Evolutionary conservation across 2,113 vertebrate genomes (phyloP).

Genomic region (Stegostoma tigrinum): DNA sequence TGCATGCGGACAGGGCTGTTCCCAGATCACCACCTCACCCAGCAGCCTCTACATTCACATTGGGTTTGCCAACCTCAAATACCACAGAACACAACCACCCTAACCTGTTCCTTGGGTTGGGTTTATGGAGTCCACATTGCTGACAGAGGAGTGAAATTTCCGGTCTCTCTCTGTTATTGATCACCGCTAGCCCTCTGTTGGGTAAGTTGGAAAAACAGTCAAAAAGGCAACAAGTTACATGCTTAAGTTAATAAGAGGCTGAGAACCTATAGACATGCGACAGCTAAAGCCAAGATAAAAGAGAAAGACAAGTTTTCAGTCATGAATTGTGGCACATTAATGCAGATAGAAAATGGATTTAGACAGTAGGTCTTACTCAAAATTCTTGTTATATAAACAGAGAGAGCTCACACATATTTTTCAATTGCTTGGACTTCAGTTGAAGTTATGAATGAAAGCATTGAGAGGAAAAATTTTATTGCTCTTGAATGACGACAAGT

Average conservation of each 20-base stretch:
- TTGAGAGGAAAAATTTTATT: neutral
- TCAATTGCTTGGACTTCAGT: neutral
- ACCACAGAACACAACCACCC: too few relatives aligned
- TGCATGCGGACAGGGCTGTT: too few relatives aligned
- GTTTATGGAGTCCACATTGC: too few relatives aligned
- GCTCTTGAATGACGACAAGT: neutral
- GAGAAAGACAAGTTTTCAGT: neutral
- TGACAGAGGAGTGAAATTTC: too few relatives aligned
- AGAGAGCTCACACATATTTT: neutral
- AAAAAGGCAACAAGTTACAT: neutral
- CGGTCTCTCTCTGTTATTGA: too few relatives aligned
- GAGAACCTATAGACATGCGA: neutral
- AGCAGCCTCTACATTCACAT: too few relatives aligned
- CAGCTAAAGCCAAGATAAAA: neutral
- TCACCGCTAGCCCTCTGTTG: neutral
- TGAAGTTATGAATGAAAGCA: constrained; percentile 15
- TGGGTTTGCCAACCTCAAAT: too few relatives aligned
- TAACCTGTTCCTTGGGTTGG: too few relatives aligned
- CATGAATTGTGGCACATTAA: neutral
- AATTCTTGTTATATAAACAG: neutral
- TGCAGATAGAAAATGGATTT: neutral
- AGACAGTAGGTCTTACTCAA: neutral
- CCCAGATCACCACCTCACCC: too few relatives aligned
- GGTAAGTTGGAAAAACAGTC: neutral
- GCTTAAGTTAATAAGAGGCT: neutral